These are phyloP conservation scores for Troides oblongomaculatus DNA, from an alignment of 2,888 invertebrate genomes.

Conservation along the genomic window DNA sequence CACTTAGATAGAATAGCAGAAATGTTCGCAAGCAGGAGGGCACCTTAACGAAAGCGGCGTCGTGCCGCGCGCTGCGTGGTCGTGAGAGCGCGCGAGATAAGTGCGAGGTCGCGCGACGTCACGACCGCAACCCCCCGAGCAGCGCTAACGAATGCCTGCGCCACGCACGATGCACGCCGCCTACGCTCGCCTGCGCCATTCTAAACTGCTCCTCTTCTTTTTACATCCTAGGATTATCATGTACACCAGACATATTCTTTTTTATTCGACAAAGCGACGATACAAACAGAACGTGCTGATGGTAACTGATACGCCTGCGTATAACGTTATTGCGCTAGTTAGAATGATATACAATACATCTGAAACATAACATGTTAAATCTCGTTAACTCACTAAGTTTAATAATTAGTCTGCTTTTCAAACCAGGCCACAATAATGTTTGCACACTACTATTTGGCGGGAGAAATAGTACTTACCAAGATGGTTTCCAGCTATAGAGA, in stretches of 20 bases:
- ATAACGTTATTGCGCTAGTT: no score
- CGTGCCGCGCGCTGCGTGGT: constrained; percentile 66
- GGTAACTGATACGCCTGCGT: no score
- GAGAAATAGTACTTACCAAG: no score
- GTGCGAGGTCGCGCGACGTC: constrained; percentile 70
- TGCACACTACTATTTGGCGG: no score
- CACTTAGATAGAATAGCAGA: constrained; percentile 8
- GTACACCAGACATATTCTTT: neutral
- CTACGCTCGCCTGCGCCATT: constrained; percentile 33
- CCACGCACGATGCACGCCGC: constrained; percentile 37
- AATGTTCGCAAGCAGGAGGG: constrained; percentile 36
- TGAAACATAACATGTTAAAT: no score
- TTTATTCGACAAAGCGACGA: no score
- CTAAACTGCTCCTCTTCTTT: constrained; percentile 17
- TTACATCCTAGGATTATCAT: constrained; percentile 18
- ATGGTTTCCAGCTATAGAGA: no score
- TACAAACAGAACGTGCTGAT: no score
- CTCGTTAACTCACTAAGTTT: no score
- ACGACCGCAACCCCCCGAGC: constrained; percentile 54
- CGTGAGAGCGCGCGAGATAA: constrained; percentile 75
- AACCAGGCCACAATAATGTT: no score
- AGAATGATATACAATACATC: no score
- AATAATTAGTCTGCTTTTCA: no score
- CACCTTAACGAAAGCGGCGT: constrained; percentile 59
- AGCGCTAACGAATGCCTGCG: constrained; percentile 39